A percentile compares a stretch with the other conserved stretches of the same genome.
These are phyloP conservation scores for Rallus crepitans DNA, from an alignment of 2,797 vertebrate genomes.

Conservation along the genomic window DNA sequence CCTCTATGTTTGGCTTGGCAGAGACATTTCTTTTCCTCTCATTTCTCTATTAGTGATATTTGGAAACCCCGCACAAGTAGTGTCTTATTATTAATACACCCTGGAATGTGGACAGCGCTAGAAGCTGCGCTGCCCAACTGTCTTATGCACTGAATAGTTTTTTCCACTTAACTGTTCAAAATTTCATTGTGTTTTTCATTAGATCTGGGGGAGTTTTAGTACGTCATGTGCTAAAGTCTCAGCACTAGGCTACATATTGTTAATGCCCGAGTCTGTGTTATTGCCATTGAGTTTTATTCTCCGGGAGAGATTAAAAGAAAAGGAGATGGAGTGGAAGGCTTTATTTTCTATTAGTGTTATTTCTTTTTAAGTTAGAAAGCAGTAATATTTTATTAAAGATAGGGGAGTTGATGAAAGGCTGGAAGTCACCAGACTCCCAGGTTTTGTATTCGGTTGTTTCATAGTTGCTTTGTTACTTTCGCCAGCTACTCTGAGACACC, in stretches of 20 bases:
- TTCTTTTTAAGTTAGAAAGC: slow-evolving; percentile 14
- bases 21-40: not conserved
- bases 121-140: not conserved
- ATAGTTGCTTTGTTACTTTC: not conserved
- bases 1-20: slow-evolving; percentile 7
- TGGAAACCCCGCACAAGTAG: slow-evolving; percentile 7
- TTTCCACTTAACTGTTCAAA: slow-evolving; percentile 46
- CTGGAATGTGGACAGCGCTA: slow-evolving; percentile 12
- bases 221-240: not conserved
- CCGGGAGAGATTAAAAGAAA: slow-evolving; percentile 21
- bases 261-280: slow-evolving; percentile 37
- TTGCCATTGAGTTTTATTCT: slow-evolving; percentile 18
- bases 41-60: slow-evolving; percentile 11
- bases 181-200: slow-evolving; percentile 68
- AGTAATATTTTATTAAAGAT: slow-evolving; percentile 18
- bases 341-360: slow-evolving; percentile 28
- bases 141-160: not conserved
- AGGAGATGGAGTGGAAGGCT: not conserved
- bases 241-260: slow-evolving; percentile 24
- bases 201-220: slow-evolving; percentile 55
- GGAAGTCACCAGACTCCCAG: not conserved
- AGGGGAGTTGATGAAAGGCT: not conserved
- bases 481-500: not conserved
- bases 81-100: slow-evolving; percentile 2
- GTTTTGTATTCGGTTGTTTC: not conserved